Percentiles rank a stretch among this genome's conserved stretches.
These are phyloP conservation scores for Pyrgilauda ruficollis DNA, from an alignment of 2,113 vertebrate genomes.

Conservation along the genomic window DNA sequence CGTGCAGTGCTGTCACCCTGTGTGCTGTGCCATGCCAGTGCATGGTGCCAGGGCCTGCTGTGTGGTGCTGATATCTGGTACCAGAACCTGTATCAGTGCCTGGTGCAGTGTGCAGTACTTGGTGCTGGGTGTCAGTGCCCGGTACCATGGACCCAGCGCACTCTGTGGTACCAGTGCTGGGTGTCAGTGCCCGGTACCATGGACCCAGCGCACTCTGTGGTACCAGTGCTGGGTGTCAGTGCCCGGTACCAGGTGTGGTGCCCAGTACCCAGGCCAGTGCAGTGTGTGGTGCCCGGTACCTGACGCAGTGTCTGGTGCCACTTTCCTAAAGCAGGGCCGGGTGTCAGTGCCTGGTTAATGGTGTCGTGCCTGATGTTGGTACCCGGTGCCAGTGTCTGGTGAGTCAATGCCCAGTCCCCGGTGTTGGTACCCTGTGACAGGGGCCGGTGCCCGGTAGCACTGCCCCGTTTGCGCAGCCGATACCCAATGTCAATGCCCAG, in stretches of 20 bases:
- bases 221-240: no score
- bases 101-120: accelerated
- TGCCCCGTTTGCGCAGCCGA: accelerated
- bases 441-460: background rate
- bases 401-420: background rate
- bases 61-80: background rate
- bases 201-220: no score
- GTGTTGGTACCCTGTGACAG: background rate
- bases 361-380: accelerated
- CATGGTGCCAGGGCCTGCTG: no score
- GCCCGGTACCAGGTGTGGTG: accelerated
- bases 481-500: background rate
- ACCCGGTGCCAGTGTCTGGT: background rate
- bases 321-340: accelerated
- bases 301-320: background rate
- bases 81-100: background rate
- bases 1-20: background rate
- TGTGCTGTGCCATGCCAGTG: background rate
- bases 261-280: no score
- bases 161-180: no score
- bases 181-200: background rate
- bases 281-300: background rate
- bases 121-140: background rate
- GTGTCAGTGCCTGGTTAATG: background rate
- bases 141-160: no score